Conservation (phyloP, 2,888 invertebrate genomes). For the Mythimna lalbum region DNA sequence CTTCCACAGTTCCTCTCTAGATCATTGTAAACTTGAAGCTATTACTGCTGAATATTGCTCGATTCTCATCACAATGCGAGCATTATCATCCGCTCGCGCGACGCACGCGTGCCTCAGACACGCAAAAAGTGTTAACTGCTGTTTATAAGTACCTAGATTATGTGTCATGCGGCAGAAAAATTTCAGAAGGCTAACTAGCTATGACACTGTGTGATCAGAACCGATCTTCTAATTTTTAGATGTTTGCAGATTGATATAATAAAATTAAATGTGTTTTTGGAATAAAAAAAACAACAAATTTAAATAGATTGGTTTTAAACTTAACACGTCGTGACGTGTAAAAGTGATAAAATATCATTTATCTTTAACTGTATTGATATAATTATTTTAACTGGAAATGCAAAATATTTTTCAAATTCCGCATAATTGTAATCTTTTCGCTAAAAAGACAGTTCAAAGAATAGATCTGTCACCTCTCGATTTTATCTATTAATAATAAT, state of each 20-base stretch:
- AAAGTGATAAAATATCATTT: too few relatives aligned
- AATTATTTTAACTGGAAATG: too few relatives aligned
- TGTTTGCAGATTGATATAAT: neutral
- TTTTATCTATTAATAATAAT: too few relatives aligned
- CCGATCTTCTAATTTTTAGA: neutral
- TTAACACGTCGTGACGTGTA: too few relatives aligned
- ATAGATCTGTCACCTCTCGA: too few relatives aligned
- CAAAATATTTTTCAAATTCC: too few relatives aligned
- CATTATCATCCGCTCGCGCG: slow-evolving; percentile 9
- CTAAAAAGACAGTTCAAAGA: too few relatives aligned
- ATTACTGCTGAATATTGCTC: slow-evolving; percentile 25
- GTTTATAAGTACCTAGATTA: slow-evolving; percentile 19
- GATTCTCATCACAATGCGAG: slow-evolving; percentile 31
- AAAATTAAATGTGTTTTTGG: too few relatives aligned
- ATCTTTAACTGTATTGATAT: too few relatives aligned
- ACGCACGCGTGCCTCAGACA: slow-evolving; percentile 18
- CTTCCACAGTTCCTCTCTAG: neutral
- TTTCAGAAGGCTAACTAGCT: slow-evolving; percentile 9
- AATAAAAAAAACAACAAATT: too few relatives aligned
- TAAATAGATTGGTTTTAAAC: too few relatives aligned
- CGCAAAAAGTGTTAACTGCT: slow-evolving; percentile 36
- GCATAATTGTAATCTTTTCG: too few relatives aligned
- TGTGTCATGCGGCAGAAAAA: neutral
- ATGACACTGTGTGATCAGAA: neutral
- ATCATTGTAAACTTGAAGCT: slow-evolving; percentile 21